Evolutionary conservation across 2,113 vertebrate species (phyloP), one percentile per base, ranked within the genome.

Genomic region (Labeo rohita): DNA sequence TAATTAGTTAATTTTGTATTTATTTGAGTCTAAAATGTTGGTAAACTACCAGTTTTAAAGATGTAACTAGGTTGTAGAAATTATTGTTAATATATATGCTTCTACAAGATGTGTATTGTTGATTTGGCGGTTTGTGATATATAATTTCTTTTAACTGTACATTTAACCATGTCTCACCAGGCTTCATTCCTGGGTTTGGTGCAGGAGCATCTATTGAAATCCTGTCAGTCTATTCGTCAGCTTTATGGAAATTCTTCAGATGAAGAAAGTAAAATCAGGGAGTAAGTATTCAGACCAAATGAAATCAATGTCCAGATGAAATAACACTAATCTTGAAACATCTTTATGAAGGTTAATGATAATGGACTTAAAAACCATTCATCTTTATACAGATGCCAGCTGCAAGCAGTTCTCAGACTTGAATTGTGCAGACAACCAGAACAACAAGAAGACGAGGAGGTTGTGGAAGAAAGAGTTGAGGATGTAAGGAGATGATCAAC

Each of bases 391-490:
- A 99, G 98, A 91, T 99, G 97, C 88, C 95, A 94, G 89, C 93
- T 99, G 12, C 98, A 99, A 90, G 96, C 96, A 0, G 89, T 97
- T 87, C 88, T 99, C 52, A 95, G 96, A 86, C 90, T 99, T 82
- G 97, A 98, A 92, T 80, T 97, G 83, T 98, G 96, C 88, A 91
- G 92, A 72, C 95, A 95, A 87, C 94, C 93, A 79, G 92, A 96
- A 45, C 91, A 88, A 0, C 18, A 80, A 23, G 8, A 94, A 10
- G 92, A 73, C 2, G 70, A 93, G 28, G 92, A 94, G 1, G 91
- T 96, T 70, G 80, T 91, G 89, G 97, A 97, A 43, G 93, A 95
- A 77, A 90, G 96, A 39, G 92, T 96, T 47, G 97, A 98, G 89
- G 98, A 99, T 96, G 98, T 94, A 92, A 92, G 92, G 50, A 43